These are phyloP conservation scores for Leptinotarsa undecemlineata DNA, from an alignment of 1,140 invertebrate genomes.

Conservation along the genomic window DNA sequence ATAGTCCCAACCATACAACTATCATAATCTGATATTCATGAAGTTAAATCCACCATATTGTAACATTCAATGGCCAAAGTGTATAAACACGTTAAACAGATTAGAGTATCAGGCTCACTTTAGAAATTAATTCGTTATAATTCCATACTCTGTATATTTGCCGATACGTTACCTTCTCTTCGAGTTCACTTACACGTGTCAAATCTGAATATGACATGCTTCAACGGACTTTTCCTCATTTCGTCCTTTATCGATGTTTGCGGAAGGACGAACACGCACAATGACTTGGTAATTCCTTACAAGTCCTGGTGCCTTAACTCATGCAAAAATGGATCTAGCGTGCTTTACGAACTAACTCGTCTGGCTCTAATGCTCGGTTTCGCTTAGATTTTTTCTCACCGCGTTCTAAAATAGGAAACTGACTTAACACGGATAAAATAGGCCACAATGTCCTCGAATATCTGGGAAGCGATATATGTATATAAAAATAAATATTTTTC, in stretches of 20 bases:
- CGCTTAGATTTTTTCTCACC: not conserved
- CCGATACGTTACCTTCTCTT: constrained; percentile 4
- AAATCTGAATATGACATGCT: constrained; percentile 30
- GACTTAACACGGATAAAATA: not conserved
- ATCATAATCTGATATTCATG: not conserved
- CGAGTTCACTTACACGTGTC: constrained; percentile 17
- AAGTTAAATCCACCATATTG: not conserved
- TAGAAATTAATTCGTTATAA: not conserved
- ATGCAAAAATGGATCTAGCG: constrained; percentile 2
- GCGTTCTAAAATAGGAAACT: not conserved
- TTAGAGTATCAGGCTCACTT: not conserved
- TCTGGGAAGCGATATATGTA: too few species aligned
- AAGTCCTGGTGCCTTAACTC: not conserved
- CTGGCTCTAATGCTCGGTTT: not conserved
- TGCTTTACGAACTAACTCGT: not conserved
- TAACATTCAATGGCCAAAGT: not conserved
- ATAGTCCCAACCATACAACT: not conserved
- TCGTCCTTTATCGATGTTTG: constrained; percentile 35
- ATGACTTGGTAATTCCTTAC: constrained; percentile 34
- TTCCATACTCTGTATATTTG: constrained; percentile 1
- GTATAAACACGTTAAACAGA: not conserved
- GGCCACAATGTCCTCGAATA: too few species aligned
- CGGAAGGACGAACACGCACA: constrained; percentile 30
- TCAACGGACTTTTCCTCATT: constrained; percentile 31
- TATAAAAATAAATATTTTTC: too few species aligned